A percentile compares a stretch with the other conserved stretches of the same genome.
Evolutionary conservation across 2,797 vertebrate genomes (phyloP).

Genomic region (Enteromius trimaculatus): DNA sequence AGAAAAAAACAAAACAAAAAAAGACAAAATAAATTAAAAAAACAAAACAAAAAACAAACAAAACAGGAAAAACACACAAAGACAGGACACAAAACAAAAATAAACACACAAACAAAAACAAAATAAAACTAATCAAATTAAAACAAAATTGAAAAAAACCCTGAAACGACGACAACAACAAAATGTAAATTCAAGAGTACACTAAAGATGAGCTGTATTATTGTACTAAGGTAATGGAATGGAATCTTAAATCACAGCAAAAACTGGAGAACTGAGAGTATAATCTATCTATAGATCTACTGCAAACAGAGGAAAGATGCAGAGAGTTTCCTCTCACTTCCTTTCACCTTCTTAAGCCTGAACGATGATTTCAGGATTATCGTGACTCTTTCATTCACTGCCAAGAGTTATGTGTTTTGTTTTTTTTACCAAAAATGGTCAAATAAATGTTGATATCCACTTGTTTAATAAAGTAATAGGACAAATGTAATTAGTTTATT

Average conservation of each 20-base stretch:
- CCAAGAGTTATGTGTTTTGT: neutral
- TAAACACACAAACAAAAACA: neutral
- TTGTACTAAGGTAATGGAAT: neutral
- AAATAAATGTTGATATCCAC: neutral
- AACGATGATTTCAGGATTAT: neutral
- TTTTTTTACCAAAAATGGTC: neutral
- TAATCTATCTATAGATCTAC: neutral
- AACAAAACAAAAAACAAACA: too few relatives aligned
- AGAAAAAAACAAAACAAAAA: neutral
- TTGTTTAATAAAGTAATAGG: fast-evolving
- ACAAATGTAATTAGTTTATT: neutral
- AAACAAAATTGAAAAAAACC: neutral
- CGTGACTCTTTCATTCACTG: neutral
- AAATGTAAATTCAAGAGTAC: neutral
- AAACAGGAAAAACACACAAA: neutral
- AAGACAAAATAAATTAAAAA: too few relatives aligned
- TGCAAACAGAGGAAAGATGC: conserved; percentile 1
- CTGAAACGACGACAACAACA: too few relatives aligned
- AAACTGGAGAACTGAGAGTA: conserved; percentile 28
- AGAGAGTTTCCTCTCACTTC: neutral
- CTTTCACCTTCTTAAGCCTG: neutral
- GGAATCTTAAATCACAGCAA: neutral
- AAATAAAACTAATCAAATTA: neutral
- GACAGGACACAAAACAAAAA: neutral
- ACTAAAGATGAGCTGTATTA: neutral